Base-by-base conservation (phyloP, 2,888 invertebrate genomes). In the Autographa gamma region DNA sequence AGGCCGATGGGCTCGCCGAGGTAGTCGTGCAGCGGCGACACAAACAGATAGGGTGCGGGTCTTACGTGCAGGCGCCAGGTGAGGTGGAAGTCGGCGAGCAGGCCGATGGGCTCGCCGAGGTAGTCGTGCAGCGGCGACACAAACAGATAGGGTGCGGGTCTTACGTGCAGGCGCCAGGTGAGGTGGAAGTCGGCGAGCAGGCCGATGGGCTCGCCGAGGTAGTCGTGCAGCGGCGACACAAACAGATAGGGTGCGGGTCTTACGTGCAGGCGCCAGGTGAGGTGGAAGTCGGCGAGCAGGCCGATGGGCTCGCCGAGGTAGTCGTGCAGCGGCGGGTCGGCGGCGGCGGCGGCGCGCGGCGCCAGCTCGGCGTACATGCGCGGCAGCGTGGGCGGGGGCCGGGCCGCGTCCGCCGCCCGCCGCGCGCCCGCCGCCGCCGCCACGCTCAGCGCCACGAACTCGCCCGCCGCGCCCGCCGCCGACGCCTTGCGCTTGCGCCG, bases 341-440 rank as follows among this genome's bases (percentile, higher is more conserved):
- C 75, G 43, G 82, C 80, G n/a, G 87, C 66, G 43, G 88, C 78
- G 66, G 82, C 84, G 72, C 95, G 91, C 80, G 95, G 95, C 90
- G 93, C 93, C 86, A 95, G 92, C 89, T 95, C 93, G 41, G 91
- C 76, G 89, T 92, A 93, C 67, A 86, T 78, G 80, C 93, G 91
- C 77, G 95, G 93, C 87, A 95, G 90, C 73, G 91, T 90, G 84
- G 95, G 94, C 85, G 95, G 93, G 77, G 94, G 90, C 5, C 91
- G 88, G 69, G 85, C 60, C 19, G 76, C 52, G 43, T 52, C 77
- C 19, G 74, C 71, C 66, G 78, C 82, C 81, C 91, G 84, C 77
- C 84, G 62, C 74, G 85, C 80, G 69, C 63, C 70, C 77, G 82
- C 80, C 90, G 86, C 76, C 85, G 63, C 77, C 64, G 48, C 62